These are phyloP conservation scores for Lymantria dispar DNA, from an alignment of 2,888 invertebrate genomes.

Conservation along the genomic window DNA sequence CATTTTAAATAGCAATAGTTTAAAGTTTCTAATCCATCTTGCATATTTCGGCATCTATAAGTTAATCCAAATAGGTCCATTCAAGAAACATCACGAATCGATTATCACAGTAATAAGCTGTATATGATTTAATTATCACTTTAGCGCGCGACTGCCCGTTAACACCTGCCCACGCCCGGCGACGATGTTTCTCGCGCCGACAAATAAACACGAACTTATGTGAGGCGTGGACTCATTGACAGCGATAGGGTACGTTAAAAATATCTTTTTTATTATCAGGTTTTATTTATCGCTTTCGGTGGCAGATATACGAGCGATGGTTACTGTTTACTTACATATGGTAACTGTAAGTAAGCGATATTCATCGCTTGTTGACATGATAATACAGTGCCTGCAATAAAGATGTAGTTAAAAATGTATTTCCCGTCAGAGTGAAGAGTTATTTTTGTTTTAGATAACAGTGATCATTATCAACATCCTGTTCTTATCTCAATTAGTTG, in stretches of 20 bases:
- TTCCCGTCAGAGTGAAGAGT: too few species aligned
- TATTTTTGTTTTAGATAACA: too few species aligned
- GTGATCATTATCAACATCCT: too few species aligned
- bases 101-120: conserved; percentile 31
- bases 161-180: conserved; percentile 47
- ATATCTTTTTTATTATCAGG: neutral
- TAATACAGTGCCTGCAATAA: too few species aligned
- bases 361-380: too few species aligned
- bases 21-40: too few species aligned
- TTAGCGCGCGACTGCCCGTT: conserved; percentile 34
- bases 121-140: conserved; percentile 20
- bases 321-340: neutral
- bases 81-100: conserved; percentile 16
- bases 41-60: neutral
- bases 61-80: neutral
- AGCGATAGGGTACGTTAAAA: conserved; percentile 1
- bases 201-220: conserved; percentile 34
- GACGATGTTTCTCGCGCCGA: conserved; percentile 20
- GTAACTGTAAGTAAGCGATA: neutral
- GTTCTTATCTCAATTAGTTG: too few species aligned
- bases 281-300: neutral
- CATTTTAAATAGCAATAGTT: too few species aligned
- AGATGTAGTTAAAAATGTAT: too few species aligned
- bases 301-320: neutral
- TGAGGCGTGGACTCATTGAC: conserved; percentile 5